Percentiles rank a stretch among this genome's conserved stretches.
Conservation (phyloP, 2,797 vertebrate genomes). For the Morelia viridis region DNA sequence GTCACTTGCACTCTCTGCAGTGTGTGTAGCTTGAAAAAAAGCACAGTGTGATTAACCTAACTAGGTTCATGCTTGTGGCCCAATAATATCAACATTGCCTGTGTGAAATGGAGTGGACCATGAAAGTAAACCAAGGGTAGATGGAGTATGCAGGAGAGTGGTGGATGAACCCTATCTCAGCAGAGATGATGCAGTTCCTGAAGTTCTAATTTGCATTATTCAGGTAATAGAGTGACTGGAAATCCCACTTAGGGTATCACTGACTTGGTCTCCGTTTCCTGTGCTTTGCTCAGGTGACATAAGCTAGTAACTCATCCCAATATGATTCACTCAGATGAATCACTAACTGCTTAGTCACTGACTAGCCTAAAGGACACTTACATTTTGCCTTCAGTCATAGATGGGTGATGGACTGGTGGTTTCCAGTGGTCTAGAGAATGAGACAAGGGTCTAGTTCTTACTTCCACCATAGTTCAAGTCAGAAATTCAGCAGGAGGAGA, state of each 20-base stretch:
- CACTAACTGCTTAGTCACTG: neutral
- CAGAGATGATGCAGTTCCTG: neutral
- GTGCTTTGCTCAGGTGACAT: neutral
- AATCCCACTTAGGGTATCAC: neutral
- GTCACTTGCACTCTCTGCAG: neutral
- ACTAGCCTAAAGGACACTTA: neutral
- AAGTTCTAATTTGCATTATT: neutral
- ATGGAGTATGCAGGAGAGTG: neutral
- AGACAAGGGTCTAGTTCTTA: neutral
- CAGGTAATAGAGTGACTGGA: neutral
- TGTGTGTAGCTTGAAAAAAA: neutral
- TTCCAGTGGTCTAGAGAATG: neutral
- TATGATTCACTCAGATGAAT: neutral
- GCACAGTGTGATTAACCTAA: neutral
- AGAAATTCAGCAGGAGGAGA: neutral
- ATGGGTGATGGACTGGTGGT: neutral
- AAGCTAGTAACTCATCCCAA: neutral
- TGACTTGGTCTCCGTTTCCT: neutral
- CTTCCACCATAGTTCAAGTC: neutral
- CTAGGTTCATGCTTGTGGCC: neutral
- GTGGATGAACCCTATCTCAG: neutral
- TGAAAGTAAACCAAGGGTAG: neutral
- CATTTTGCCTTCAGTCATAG: too few species aligned
- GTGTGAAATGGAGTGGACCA: neutral
- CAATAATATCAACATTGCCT: neutral